phyloP scores from a whole-genome alignment of 2,888 invertebrate species.

The Pecten maximus region DNA sequence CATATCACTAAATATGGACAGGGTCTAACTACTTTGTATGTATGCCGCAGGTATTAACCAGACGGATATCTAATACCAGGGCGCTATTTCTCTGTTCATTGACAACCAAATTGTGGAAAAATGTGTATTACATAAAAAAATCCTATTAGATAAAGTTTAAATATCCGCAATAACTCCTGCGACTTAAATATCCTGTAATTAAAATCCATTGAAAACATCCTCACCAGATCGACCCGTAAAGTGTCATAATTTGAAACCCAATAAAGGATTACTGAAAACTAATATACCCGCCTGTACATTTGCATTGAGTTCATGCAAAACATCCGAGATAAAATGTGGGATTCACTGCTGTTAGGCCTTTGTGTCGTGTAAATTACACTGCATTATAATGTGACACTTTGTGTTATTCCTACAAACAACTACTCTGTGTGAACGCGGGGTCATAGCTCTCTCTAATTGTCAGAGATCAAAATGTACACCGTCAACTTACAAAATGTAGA shows the following conservation, averaged over 20 bases:
- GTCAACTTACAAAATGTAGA: too few species aligned
- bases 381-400: slow-evolving; percentile 14
- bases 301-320: not conserved
- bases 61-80: not conserved
- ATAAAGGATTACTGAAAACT: slow-evolving; percentile 33
- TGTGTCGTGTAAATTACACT: not conserved
- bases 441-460: not conserved
- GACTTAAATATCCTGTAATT: slow-evolving; percentile 33
- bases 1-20: too few species aligned
- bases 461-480: not conserved
- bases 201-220: not conserved
- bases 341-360: not conserved
- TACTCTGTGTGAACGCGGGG: not conserved
- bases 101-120: not conserved
- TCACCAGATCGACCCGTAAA: slow-evolving; percentile 33
- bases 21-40: not conserved
- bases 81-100: not conserved
- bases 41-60: not conserved
- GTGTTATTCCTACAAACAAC: not conserved
- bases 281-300: slow-evolving; percentile 4
- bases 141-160: not conserved
- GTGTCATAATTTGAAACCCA: slow-evolving; percentile 28
- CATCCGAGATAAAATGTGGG: not conserved
- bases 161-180: slow-evolving; percentile 2
- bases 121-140: slow-evolving; percentile 10